Conservation (phyloP, 2,888 invertebrate genomes). For the Xylophagus ater region DNA sequence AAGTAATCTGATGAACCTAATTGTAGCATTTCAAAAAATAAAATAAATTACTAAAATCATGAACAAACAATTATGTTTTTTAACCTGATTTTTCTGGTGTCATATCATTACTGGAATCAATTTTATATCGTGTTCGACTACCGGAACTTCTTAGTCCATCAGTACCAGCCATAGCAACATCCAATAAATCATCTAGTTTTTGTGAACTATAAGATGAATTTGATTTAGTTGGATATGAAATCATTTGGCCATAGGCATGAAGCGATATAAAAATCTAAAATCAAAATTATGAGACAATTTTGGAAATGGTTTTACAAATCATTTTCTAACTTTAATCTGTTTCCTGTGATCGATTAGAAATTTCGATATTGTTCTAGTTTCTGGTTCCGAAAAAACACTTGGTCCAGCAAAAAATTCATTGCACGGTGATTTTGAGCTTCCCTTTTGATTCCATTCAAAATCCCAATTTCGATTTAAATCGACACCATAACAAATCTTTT, state of each 20-base stretch:
- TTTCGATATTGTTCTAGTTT: slow-evolving; percentile 55
- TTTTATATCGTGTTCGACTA: slow-evolving; percentile 33
- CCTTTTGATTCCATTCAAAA: slow-evolving; percentile 58
- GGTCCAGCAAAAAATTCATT: slow-evolving; percentile 64
- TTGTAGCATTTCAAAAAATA: not conserved
- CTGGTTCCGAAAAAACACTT: slow-evolving; percentile 64
- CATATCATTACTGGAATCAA: slow-evolving; percentile 35
- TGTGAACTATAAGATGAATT: slow-evolving; percentile 31
- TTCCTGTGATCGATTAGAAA: slow-evolving; percentile 48
- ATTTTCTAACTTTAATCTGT: slow-evolving; percentile 45
- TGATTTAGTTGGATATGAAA: slow-evolving; percentile 46
- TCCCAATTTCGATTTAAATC: slow-evolving; percentile 71
- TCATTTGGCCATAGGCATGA: slow-evolving; percentile 58
- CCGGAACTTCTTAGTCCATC: slow-evolving; percentile 32
- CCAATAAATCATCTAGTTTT: slow-evolving; percentile 33
- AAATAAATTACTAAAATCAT: not conserved
- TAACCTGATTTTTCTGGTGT: slow-evolving; percentile 32
- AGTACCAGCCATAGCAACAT: slow-evolving; percentile 35
- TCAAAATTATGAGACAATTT: slow-evolving; percentile 14
- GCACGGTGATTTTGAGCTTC: slow-evolving; percentile 62
- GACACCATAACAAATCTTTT: slow-evolving; percentile 52
- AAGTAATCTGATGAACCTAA: slow-evolving; percentile 74
- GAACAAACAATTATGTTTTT: slow-evolving; percentile 1
- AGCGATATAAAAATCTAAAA: slow-evolving; percentile 49
- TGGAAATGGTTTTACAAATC: slow-evolving; percentile 19